A percentile compares a stretch with the other conserved stretches of the same genome.
Evolutionary conservation across 2,797 vertebrate species (phyloP).

Genomic region (Uromys caudimaculatus): DNA sequence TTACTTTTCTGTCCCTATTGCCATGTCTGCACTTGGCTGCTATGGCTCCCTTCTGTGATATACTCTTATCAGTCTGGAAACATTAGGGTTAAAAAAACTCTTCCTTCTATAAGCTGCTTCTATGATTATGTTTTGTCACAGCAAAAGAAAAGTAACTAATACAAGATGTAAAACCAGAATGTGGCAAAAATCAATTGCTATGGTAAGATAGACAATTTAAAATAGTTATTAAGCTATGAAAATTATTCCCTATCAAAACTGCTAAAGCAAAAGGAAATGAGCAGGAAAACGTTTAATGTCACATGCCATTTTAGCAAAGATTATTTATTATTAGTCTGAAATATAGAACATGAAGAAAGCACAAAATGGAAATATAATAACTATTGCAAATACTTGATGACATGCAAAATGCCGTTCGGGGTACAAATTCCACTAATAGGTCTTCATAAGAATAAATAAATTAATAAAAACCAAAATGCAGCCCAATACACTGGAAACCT

Average conservation of each 20-base stretch:
- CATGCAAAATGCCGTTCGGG: background rate
- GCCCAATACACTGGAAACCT: background rate
- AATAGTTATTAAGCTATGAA: constrained; percentile 16
- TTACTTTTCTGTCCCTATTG: background rate
- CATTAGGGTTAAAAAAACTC: background rate
- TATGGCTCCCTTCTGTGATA: background rate
- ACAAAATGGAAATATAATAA: background rate
- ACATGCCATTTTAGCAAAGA: background rate
- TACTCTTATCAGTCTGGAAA: background rate
- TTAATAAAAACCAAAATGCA: constrained; percentile 13
- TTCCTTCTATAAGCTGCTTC: background rate
- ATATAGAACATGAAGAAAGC: background rate
- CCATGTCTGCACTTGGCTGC: background rate
- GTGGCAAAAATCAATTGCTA: background rate
- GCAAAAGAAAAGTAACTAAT: background rate
- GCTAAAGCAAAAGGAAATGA: background rate
- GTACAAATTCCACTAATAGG: background rate
- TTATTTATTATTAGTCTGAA: background rate
- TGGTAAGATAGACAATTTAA: constrained; percentile 32
- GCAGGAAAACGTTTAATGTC: background rate
- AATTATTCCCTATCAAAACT: background rate
- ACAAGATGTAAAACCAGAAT: background rate
- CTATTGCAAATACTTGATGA: constrained; percentile 1
- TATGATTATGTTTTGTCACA: background rate
- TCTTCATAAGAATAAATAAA: constrained; percentile 6